A percentile compares a stretch with the other conserved stretches of the same genome.
Evolutionary conservation across 2,888 invertebrate species (phyloP).

Genomic region (Trissolcus japonicus): DNA sequence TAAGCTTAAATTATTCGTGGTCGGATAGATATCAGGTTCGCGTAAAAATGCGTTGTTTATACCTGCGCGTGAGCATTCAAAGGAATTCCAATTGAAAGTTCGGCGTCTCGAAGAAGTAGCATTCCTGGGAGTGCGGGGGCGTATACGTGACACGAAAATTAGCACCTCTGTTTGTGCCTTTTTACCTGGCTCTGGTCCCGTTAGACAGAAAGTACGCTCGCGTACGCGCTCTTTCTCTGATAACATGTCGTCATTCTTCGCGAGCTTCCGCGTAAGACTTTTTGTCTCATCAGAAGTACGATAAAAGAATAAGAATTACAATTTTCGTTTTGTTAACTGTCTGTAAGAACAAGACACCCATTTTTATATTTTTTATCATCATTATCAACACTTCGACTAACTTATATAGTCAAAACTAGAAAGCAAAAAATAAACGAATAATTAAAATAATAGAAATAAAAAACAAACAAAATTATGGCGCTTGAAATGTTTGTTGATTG

Average conservation of each 20-base stretch:
- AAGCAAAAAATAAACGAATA: too few species aligned
- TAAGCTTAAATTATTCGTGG: slow-evolving; percentile 34
- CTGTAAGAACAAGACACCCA: too few species aligned
- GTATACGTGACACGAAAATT: slow-evolving; percentile 50
- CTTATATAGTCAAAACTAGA: too few species aligned
- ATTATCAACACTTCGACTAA: too few species aligned
- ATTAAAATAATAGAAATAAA: too few species aligned
- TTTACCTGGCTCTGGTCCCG: slow-evolving; percentile 4
- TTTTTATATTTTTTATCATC: too few species aligned
- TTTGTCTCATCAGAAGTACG: too few species aligned
- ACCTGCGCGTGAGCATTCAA: slow-evolving; percentile 14
- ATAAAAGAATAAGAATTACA: too few species aligned
- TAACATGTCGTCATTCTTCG: slow-evolving; percentile 20
- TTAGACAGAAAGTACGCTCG: not conserved
- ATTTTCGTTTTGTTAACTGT: too few species aligned
- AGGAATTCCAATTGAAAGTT: slow-evolving; percentile 53
- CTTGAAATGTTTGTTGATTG: not conserved
- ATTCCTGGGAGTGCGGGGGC: slow-evolving; percentile 12
- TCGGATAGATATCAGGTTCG: slow-evolving; percentile 40
- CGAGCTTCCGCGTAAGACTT: slow-evolving; percentile 17
- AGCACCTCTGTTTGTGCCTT: slow-evolving; percentile 29
- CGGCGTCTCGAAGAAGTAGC: slow-evolving; percentile 29
- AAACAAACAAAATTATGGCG: not conserved
- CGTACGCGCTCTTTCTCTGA: slow-evolving; percentile 13
- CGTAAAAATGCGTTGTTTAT: slow-evolving; percentile 49